phyloP scores from a whole-genome alignment of 2,113 vertebrate species.

The Numida meleagris region DNA sequence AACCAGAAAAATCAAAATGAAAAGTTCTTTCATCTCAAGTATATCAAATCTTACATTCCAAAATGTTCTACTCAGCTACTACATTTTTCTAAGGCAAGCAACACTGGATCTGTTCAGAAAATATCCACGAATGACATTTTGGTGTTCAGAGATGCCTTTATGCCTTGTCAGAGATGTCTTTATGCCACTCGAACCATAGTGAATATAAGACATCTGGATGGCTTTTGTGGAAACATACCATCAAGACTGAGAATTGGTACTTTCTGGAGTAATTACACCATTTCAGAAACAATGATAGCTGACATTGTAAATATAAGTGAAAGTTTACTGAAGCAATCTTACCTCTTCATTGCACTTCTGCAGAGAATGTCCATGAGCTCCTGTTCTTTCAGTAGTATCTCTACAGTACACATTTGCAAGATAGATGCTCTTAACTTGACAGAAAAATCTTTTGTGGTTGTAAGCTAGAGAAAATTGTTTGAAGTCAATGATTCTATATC shows the following conservation, averaged over 20 bases:
- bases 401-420: background rate
- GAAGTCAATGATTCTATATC: background rate
- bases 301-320: background rate
- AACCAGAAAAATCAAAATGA: background rate
- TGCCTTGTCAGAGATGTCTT: background rate
- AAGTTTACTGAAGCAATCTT: background rate
- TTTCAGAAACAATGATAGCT: slow-evolving; percentile 27
- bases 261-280: background rate
- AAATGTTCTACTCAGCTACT: background rate
- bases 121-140: background rate
- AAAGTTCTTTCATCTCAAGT: background rate
- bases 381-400: background rate
- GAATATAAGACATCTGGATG: background rate
- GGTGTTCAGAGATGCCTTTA: background rate
- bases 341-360: background rate
- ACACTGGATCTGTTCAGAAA: background rate
- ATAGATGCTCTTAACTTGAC: background rate
- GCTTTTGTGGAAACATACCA: background rate
- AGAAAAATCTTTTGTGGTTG: background rate
- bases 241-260: background rate
- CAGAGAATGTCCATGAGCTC: background rate
- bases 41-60: background rate
- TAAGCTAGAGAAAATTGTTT: background rate
- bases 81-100: background rate
- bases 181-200: rapidly evolving